phyloP scores from a whole-genome alignment of 2,888 invertebrate genomes.

The Salticus scenicus region DNA sequence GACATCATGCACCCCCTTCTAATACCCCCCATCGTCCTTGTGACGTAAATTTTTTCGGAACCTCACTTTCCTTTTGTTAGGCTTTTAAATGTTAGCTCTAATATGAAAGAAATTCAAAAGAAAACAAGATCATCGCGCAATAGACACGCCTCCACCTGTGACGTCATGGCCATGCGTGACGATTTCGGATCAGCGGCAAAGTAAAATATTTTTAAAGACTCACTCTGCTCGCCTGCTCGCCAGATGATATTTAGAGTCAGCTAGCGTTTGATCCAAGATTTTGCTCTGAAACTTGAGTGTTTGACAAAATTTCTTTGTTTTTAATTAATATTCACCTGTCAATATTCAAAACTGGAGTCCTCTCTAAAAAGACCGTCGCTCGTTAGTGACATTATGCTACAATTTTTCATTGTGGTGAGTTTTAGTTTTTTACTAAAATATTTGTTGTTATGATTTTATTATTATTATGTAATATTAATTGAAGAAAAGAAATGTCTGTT shows the following conservation, averaged over 20 bases:
- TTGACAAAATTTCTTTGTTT: background rate
- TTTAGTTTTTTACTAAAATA: background rate
- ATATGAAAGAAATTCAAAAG: background rate
- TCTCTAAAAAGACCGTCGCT: slow-evolving; percentile 47
- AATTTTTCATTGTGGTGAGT: slow-evolving; percentile 63
- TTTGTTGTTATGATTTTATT: too few relatives aligned
- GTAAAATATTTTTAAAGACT: background rate
- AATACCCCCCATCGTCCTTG: too few relatives aligned
- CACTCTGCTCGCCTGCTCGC: background rate
- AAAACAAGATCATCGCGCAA: background rate
- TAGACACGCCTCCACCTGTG: slow-evolving; percentile 34
- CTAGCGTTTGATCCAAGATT: background rate
- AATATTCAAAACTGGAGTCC: slow-evolving; percentile 45
- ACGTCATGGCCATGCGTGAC: slow-evolving; percentile 30
- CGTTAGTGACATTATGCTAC: slow-evolving; percentile 63
- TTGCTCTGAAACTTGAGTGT: too few relatives aligned
- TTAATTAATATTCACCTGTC: background rate
- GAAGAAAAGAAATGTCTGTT: background rate
- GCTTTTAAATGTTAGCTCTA: too few relatives aligned
- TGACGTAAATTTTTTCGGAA: too few relatives aligned
- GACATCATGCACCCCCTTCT: too few relatives aligned
- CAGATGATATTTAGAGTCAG: background rate
- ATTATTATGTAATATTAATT: too few relatives aligned
- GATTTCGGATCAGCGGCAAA: slow-evolving; percentile 37
- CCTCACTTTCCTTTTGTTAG: too few relatives aligned